Conservation (phyloP, 2,888 invertebrate genomes). For the Brenthis hecate region DNA sequence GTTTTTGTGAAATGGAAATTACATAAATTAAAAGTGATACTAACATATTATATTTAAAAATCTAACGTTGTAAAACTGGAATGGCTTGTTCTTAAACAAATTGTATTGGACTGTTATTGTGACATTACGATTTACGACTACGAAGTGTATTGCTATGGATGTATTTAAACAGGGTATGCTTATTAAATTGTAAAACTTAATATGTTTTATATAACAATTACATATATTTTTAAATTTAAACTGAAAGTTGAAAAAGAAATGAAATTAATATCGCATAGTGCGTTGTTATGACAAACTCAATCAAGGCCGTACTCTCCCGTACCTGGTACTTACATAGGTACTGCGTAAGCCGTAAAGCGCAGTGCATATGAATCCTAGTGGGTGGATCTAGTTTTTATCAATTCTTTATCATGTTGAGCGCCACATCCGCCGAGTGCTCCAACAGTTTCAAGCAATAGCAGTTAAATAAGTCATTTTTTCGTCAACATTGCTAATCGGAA, state of each 20-base stretch:
- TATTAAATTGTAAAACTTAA: not conserved
- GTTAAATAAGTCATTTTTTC: conserved; percentile 23
- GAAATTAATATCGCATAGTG: conserved; percentile 22
- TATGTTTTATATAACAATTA: no score
- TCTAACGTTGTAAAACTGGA: conserved; percentile 16
- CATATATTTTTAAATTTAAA: conserved; percentile 10
- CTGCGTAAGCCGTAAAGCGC: conserved; percentile 44
- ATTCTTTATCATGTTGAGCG: conserved; percentile 50
- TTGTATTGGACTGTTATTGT: conserved; percentile 34
- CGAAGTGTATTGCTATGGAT: conserved; percentile 51
- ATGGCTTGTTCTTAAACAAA: conserved; percentile 21
- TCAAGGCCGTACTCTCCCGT: conserved; percentile 75
- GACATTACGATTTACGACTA: conserved; percentile 36
- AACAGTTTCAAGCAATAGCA: conserved; percentile 29
- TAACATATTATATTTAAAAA: not conserved
- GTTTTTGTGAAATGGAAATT: conserved; percentile 18
- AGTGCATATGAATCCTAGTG: conserved; percentile 56
- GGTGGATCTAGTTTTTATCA: conserved; percentile 67
- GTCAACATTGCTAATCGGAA: conserved; percentile 19
- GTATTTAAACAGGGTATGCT: conserved; percentile 61
- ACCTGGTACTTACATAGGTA: conserved; percentile 64
- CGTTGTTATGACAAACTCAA: conserved; percentile 57
- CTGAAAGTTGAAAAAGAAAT: not conserved
- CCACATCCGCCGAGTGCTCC: conserved; percentile 35
- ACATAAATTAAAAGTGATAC: conserved; percentile 12